Percentiles rank a stretch among this genome's conserved stretches.
These are phyloP conservation scores for Equus quagga DNA, from an alignment of 2,113 vertebrate genomes.

Conservation along the genomic window DNA sequence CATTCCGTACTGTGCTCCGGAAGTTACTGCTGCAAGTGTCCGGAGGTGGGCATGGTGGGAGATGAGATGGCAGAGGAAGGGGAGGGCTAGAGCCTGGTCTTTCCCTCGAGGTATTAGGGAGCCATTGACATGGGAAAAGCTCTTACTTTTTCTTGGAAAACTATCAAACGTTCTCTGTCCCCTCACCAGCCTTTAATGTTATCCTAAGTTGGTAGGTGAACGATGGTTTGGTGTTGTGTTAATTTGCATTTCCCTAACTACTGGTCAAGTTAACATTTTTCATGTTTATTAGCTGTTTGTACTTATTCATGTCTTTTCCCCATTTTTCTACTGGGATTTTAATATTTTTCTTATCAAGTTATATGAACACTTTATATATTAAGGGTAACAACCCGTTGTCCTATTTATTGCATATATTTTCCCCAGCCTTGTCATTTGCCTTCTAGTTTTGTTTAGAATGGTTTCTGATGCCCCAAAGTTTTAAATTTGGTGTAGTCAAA, in stretches of 20 bases:
- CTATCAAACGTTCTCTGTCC: neutral
- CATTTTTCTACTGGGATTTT: conserved; percentile 56
- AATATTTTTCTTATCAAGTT: conserved; percentile 67
- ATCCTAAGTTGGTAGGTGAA: neutral
- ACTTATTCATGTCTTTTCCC: neutral
- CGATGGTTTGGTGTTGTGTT: neutral
- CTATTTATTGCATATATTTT: conserved; percentile 55
- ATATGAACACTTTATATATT: conserved; percentile 62
- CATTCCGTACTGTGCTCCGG: neutral
- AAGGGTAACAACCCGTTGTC: conserved; percentile 64
- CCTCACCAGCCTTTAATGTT: neutral
- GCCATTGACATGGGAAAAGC: neutral
- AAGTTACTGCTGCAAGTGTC: neutral
- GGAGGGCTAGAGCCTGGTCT: neutral
- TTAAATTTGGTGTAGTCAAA: conserved; percentile 71
- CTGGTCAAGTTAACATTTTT: conserved; percentile 29
- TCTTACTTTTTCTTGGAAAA: neutral
- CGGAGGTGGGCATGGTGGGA: neutral
- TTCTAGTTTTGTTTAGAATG: conserved; percentile 72
- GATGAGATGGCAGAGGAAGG: neutral
- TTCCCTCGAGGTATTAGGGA: neutral
- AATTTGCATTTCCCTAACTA: neutral
- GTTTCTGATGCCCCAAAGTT: conserved; percentile 51
- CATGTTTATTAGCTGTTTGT: conserved; percentile 57
- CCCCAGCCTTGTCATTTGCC: conserved; percentile 55